Percentiles rank a stretch among this genome's conserved stretches.
phyloP scores from a whole-genome alignment of 2,797 vertebrate species.

The Galaxias olidus region DNA sequence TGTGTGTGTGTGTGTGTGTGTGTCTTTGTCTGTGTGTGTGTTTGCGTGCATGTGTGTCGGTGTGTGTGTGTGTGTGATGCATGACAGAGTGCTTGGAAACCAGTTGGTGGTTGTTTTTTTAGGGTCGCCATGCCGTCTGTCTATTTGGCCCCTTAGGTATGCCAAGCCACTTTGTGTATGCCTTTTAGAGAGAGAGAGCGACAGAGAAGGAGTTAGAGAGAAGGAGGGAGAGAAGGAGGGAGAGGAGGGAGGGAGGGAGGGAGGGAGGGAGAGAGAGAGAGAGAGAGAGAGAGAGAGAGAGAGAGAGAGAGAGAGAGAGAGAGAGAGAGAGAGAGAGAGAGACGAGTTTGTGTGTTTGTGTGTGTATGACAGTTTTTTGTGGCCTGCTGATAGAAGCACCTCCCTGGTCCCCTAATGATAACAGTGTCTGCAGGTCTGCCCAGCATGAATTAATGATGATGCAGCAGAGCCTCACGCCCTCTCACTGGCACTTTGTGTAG shows the following conservation, averaged over 20 bases:
- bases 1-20: constrained; percentile 1
- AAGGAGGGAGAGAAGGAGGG: constrained; percentile 2
- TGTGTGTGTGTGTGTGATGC: background rate
- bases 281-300: constrained; percentile 7
- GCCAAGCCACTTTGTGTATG: background rate
- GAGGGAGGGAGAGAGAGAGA: background rate
- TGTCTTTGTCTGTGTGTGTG: constrained; percentile 2
- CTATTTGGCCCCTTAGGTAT: background rate
- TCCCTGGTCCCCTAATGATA: constrained; percentile 27
- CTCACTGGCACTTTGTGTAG: background rate
- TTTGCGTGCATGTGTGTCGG: background rate
- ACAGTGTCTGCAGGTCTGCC: constrained; percentile 39
- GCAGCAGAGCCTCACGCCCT: constrained; percentile 27
- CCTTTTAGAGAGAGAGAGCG: background rate
- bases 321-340: constrained; percentile 3
- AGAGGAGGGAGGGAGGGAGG: too few species aligned
- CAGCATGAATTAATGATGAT: constrained; percentile 60
- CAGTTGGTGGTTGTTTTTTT: constrained; percentile 2
- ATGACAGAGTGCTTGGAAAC: background rate
- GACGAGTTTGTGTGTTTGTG: background rate
- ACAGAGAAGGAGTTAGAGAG: too few species aligned
- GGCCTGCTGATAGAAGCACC: constrained; percentile 19
- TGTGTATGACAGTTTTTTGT: constrained; percentile 10
- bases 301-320: background rate
- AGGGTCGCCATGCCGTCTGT: constrained; percentile 16